Base-by-base conservation (phyloP, 2,113 vertebrate species). In the Neotoma lepida region DNA sequence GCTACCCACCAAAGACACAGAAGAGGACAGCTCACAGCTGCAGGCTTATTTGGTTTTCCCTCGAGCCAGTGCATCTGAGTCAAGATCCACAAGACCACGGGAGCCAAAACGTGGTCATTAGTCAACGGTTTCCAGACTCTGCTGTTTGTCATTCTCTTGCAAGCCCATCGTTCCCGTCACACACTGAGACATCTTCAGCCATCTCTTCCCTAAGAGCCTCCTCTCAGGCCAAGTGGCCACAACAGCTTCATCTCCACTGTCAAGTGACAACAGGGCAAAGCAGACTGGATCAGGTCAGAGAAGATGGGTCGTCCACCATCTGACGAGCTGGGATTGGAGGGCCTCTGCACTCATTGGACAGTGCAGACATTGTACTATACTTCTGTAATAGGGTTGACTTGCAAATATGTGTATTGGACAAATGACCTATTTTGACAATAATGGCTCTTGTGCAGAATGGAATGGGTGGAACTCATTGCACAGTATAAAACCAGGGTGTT, bases 321-420 rank as follows among this genome's bases (percentile, higher is more conserved):
- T 84, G 9, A 2, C 33, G 85, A 85, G 58, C 76, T 93, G 76
- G 70, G 86, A 64, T 49, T 6, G 64, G 68, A 88, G 70, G 68
- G 78, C 68, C 74, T 80, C 84, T 91, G n/a, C 35, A 30, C 54
- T 76, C 35, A 77, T 6, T 74, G 96, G 90, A 93, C 94, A 68
- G 49, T 86, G 71, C 41, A 85, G 46, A 41, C 76, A 58, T 24
- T 89, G 77, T 73, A 44, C n/a, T 89, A 39, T 56, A 41, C 18
- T 44, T 86, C 92, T 90, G 91, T 46, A 80, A 33, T 81, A 58
- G 94, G 85, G 92, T 33, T 70, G 70, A 91, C n/a, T 91, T 95
- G 71, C 35, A 78, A 90, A 86, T 81, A 4, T 88, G 88, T 93
- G 9, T 76, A 49, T 2, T 35, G 66, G 85, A 71, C 22, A 73